Conservation (phyloP, 2,888 invertebrate species). For the Atherix ibis region DNA sequence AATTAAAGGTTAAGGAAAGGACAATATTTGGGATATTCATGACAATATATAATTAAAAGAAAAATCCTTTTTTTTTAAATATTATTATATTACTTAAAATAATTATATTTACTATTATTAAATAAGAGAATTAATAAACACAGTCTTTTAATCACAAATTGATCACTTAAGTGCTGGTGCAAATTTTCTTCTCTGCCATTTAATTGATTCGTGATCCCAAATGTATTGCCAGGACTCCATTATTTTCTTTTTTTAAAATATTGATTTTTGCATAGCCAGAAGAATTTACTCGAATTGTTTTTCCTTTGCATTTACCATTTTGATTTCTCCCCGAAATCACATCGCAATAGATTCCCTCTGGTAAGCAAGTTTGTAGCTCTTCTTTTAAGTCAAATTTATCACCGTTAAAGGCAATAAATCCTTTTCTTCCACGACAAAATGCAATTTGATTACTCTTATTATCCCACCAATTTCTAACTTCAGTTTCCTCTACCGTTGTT, state of each 20-base stretch:
- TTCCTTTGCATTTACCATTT: constrained; percentile 48
- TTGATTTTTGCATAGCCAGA: constrained; percentile 42
- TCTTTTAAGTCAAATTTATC: constrained; percentile 43
- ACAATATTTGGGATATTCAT: no score
- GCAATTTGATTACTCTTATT: constrained; percentile 69
- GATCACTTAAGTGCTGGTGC: no score
- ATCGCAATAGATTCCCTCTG: constrained; percentile 70
- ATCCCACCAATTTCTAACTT: constrained; percentile 60
- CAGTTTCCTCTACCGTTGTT: constrained; percentile 45
- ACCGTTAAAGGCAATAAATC: constrained; percentile 62
- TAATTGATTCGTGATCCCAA: no score
- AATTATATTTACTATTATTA: no score
- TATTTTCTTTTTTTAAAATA: constrained; percentile 37
- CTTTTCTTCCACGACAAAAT: constrained; percentile 60
- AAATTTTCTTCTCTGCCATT: no score
- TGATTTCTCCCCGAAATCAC: constrained; percentile 52
- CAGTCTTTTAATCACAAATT: no score
- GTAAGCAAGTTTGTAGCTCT: constrained; percentile 46
- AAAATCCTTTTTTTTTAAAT: no score
- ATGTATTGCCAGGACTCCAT: constrained; percentile 62
- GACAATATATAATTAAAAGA: no score
- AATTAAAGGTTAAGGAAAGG: no score
- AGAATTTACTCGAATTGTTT: constrained; percentile 40
- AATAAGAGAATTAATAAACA: no score
- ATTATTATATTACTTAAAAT: no score